phyloP scores from a whole-genome alignment of 2,797 vertebrate genomes.

The Knipowitschia caucasica region DNA sequence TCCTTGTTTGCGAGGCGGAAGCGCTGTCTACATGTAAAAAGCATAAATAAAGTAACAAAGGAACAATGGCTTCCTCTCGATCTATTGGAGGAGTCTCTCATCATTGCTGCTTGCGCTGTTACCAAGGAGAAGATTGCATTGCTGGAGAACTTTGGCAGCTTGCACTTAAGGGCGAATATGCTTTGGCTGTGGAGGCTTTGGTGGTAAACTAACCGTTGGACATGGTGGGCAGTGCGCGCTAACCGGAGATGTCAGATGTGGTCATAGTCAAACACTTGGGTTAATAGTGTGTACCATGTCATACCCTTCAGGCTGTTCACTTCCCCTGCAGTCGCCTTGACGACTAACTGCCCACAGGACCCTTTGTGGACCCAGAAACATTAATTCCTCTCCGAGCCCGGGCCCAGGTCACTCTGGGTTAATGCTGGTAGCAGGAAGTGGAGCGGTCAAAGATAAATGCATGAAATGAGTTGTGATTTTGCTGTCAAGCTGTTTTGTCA shows the following conservation, averaged over 20 bases:
- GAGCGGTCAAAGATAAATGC: slow-evolving; percentile 35
- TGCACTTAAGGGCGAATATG: slow-evolving; percentile 8
- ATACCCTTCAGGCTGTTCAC: slow-evolving; percentile 19
- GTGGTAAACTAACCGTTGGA: slow-evolving; percentile 35
- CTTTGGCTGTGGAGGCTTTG: slow-evolving; percentile 25
- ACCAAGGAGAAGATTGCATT: slow-evolving; percentile 2
- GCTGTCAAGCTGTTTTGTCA: slow-evolving; percentile 14
- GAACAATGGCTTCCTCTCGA: slow-evolving; percentile 34
- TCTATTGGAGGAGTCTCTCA: slow-evolving; percentile 29
- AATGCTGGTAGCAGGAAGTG: slow-evolving; percentile 36
- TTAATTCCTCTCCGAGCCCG: slow-evolving; percentile 32
- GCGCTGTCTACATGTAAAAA: slow-evolving; percentile 14
- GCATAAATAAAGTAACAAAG: slow-evolving; percentile 23
- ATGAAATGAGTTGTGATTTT: slow-evolving; percentile 14
- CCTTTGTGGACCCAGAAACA: slow-evolving; percentile 32
- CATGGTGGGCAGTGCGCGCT: slow-evolving; percentile 21
- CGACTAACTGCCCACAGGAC: slow-evolving; percentile 3
- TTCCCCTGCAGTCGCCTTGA: slow-evolving; percentile 32
- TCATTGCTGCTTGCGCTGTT: slow-evolving; percentile 26
- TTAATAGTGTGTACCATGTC: slow-evolving; percentile 63
- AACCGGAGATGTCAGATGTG: slow-evolving; percentile 27
- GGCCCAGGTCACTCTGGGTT: slow-evolving; percentile 33
- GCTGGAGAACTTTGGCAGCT: not conserved
- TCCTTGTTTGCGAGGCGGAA: slow-evolving; percentile 25
- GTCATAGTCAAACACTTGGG: slow-evolving; percentile 43